phyloP scores from a whole-genome alignment of 2,888 invertebrate genomes.

The Koerneria pararmatus region DNA sequence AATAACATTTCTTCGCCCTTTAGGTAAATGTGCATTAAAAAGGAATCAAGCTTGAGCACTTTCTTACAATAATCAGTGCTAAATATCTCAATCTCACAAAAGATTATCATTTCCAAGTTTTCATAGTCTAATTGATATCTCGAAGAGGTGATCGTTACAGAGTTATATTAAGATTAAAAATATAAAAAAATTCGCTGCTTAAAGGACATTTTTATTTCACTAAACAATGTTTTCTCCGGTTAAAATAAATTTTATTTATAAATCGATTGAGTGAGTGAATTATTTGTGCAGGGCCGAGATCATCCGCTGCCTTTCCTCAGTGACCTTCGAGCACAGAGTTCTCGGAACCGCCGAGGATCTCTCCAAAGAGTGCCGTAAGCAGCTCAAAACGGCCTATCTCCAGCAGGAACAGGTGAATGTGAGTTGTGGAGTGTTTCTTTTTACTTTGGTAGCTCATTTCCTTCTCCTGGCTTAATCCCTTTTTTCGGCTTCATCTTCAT shows the following conservation, averaged over 20 bases:
- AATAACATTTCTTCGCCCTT: too few relatives aligned
- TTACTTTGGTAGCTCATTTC: background rate
- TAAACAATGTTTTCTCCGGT: background rate
- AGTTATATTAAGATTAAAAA: too few relatives aligned
- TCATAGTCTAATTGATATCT: too few relatives aligned
- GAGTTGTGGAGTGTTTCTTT: slow-evolving; percentile 29
- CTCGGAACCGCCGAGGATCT: slow-evolving; percentile 71
- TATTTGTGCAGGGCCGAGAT: slow-evolving; percentile 63
- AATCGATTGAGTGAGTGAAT: background rate
- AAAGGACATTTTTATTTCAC: background rate
- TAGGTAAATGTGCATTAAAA: too few relatives aligned
- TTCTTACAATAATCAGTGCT: too few relatives aligned
- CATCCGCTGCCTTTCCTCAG: slow-evolving; percentile 81
- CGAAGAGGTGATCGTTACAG: too few relatives aligned
- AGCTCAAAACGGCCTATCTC: slow-evolving; percentile 82
- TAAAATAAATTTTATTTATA: background rate
- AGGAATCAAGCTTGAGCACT: too few relatives aligned
- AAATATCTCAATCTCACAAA: too few relatives aligned
- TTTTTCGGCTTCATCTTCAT: background rate
- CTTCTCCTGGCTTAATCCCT: background rate
- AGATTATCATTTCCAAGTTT: too few relatives aligned
- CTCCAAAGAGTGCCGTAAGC: slow-evolving; percentile 82
- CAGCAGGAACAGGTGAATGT: slow-evolving; percentile 66
- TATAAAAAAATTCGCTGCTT: background rate
- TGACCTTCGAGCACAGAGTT: slow-evolving; percentile 71